Base-by-base conservation (phyloP, 2,888 invertebrate species). In the Yponomeuta malinellus region DNA sequence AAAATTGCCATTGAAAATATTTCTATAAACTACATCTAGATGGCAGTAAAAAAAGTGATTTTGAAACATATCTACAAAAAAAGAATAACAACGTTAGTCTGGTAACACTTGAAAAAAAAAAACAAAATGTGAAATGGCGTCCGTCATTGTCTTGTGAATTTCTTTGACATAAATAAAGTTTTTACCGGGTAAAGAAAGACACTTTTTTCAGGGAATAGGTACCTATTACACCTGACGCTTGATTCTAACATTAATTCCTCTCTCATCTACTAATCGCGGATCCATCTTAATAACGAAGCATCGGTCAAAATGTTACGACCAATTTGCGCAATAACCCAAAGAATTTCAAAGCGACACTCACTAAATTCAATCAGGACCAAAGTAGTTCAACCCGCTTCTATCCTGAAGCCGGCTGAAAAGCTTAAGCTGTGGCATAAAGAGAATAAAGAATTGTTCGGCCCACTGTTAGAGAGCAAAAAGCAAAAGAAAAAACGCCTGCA, bases 371-470 rank as follows among this genome's bases (percentile, higher is more conserved):
- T 88, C 75, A 84, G 92, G 74, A 85, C 78, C 72, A 93, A 92
- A 86, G 86, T 89, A 72, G 82, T 92, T 77, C 81, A 78, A 72
- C 84, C 90, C 67, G 81, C 87, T 78, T 89, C 91, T 65, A 78
- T 90, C 75, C 79, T 92, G 78, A 91, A 88, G 76, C 90, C 88
- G 73, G 87, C 85, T 4, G 89, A 93, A 72, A 86, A 88, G 73
- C 75, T 92, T 6, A 93, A 92, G 78, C 80, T 87, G 72, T 89
- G 88, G 76, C 83, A 93, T 73, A 91, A 84, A 76, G 93, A 93
- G 74, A 92, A 92, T 73, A 93, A 92, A 76, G 83, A 86, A 63
- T 73, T 92, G 9, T 93, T 93, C 73, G 94, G 93, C 8, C 86
- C 89, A 0, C 77, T 93, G 70, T 74, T 93, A 65, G 93, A 93